Percentiles rank a stretch among this genome's conserved stretches.
These are phyloP conservation scores for Heliconius ismenius DNA, from an alignment of 2,888 invertebrate species.

Conservation along the genomic window DNA sequence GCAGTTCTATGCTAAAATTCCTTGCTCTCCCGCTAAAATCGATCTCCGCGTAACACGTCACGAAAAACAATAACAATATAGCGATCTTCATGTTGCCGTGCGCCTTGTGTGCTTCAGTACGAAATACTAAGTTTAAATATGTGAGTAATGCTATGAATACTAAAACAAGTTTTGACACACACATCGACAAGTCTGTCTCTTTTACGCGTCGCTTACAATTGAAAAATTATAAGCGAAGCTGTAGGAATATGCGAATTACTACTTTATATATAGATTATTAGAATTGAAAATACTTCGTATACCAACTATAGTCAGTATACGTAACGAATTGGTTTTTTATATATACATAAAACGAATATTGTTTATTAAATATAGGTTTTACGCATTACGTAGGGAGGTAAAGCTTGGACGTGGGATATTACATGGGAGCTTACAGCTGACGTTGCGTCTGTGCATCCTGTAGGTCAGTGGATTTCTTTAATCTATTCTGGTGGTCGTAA, in stretches of 20 bases:
- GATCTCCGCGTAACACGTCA: slow-evolving; percentile 59
- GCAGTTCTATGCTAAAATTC: slow-evolving; percentile 71
- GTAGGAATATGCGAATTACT: background rate
- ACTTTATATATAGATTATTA: background rate
- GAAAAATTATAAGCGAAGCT: background rate
- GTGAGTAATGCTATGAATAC: slow-evolving; percentile 23
- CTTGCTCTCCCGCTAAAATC: slow-evolving; percentile 70
- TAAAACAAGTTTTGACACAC: slow-evolving; percentile 24
- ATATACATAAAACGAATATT: background rate
- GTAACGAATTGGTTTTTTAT: slow-evolving; percentile 5
- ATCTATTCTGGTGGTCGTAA: too few relatives aligned
- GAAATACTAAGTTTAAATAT: slow-evolving; percentile 52
- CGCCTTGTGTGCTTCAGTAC: slow-evolving; percentile 53
- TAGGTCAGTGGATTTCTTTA: too few relatives aligned
- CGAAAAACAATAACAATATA: slow-evolving; percentile 55
- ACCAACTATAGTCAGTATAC: background rate
- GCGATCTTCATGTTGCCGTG: slow-evolving; percentile 57
- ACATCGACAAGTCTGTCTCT: slow-evolving; percentile 5
- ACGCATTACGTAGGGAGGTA: slow-evolving; percentile 11
- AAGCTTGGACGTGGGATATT: background rate
- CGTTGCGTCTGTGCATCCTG: too few relatives aligned
- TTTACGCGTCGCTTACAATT: background rate
- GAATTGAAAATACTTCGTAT: background rate
- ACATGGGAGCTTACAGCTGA: background rate
- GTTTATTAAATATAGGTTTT: slow-evolving; percentile 2